These are phyloP conservation scores for Dynastes tityus DNA, from an alignment of 2,888 invertebrate species.

Conservation along the genomic window DNA sequence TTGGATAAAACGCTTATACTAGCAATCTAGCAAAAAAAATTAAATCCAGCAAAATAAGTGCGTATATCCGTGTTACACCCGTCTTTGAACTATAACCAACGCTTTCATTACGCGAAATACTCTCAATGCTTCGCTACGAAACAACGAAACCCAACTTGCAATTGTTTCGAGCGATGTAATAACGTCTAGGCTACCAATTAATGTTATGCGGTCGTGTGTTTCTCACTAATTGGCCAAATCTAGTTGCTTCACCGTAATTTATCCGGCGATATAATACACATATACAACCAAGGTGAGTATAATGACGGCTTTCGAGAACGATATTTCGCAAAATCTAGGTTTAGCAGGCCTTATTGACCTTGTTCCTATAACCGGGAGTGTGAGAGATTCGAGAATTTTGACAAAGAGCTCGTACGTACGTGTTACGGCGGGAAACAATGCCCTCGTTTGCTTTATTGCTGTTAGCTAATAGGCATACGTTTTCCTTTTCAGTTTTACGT, in stretches of 20 bases:
- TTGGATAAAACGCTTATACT: too few species aligned
- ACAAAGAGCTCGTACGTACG: neutral
- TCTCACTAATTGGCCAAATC: conserved; percentile 29
- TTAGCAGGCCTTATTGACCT: conserved; percentile 23
- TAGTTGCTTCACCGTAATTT: conserved; percentile 31
- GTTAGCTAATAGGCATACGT: conserved; percentile 9
- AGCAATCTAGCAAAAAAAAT: too few species aligned
- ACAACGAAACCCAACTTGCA: conserved; percentile 15
- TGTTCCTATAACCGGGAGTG: conserved; percentile 26
- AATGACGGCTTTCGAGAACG: conserved; percentile 32
- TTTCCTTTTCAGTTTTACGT: conserved; percentile 8
- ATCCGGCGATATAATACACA: neutral
- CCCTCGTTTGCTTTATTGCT: neutral
- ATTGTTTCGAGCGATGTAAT: conserved; percentile 4
- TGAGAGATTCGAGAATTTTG: conserved; percentile 26
- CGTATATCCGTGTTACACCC: neutral
- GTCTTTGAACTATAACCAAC: neutral
- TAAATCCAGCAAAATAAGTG: too few species aligned
- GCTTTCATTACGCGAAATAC: neutral
- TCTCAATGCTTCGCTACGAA: neutral
- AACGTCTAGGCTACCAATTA: conserved; percentile 27
- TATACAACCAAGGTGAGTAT: conserved; percentile 33
- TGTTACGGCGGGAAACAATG: conserved; percentile 7
- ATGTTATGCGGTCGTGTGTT: conserved; percentile 2
- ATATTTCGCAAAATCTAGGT: conserved; percentile 23